Evolutionary conservation across 2,113 vertebrate genomes (phyloP), one percentile per base, ranked within the genome.

Genomic region (Dipodomys spectabilis): DNA sequence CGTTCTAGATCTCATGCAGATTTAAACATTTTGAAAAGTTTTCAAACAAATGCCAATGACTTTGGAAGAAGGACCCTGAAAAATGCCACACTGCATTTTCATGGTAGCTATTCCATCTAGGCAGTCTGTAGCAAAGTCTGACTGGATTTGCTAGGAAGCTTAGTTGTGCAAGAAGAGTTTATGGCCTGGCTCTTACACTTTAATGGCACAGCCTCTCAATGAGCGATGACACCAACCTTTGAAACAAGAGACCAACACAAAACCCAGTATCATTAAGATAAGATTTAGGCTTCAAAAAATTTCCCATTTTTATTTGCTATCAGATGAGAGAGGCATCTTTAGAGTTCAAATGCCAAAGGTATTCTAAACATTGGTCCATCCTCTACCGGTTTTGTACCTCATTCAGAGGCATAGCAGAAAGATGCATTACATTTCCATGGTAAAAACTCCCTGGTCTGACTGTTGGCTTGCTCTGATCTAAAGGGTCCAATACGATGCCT

Each of bases 11-110:
- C 30, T 89, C 35, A 65, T 32, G 64, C 12, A 68, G 9, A 92
- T 80, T 35, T 75, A 92, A 90, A 93, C 65, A 73, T 39, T 75
- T 90, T 13, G 20, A 90, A 81, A 60, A 74, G 1, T 78, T n/a
- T 82, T 91, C 68, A 77, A 80, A 57, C 79, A 80, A 81, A 27
- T 80, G 30, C 30, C 44, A 82, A 5, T 49, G 18, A 22, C 11
- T 71, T 88, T 23, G 23, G 32, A 49, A 78, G 32, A 67, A 74
- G 39, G 7, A 39, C 25, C 32, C 16, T 82, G 12, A 78, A 74
- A 85, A 84, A 67, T 82, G 57, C 18, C 16, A 72, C 44, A 87
- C 11, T 67, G 32, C 18, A 72, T 86, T 60, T 85, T 44, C 19
- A 44, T 4, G 60, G 6, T 62, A 65, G 30, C 64, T 62, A 35